phyloP scores from a whole-genome alignment of 2,113 vertebrate genomes.

The Progne subis region DNA sequence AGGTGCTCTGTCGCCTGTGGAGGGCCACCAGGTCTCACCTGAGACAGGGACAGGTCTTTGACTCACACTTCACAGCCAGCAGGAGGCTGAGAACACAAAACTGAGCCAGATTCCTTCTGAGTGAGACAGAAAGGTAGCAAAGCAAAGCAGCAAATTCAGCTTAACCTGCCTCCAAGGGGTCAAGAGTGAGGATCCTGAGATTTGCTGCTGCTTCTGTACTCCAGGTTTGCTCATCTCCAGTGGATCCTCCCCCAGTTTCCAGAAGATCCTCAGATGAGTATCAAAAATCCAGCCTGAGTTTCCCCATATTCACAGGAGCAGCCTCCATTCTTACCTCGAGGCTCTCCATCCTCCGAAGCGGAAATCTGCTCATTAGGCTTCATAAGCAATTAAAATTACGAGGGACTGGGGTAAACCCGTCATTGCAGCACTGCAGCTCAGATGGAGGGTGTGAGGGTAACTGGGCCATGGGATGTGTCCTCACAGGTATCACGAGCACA shows the following conservation, averaged over 20 bases:
- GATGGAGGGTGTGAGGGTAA: not conserved
- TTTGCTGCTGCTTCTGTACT: not conserved
- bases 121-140: not conserved
- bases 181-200: not conserved
- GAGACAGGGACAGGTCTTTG: not conserved
- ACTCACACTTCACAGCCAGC: not conserved
- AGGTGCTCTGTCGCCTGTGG: not conserved
- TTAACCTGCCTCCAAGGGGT: not conserved
- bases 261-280: not conserved
- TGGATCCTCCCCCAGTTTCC: not conserved
- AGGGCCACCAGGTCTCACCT: not conserved
- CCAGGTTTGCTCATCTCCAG: not conserved
- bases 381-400: not conserved
- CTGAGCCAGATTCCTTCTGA: not conserved
- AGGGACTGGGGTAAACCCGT: not conserved
- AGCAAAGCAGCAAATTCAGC: not conserved
- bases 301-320: not conserved
- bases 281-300: not conserved
- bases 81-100: not conserved
- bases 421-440: not conserved
- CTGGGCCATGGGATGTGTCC: not conserved
- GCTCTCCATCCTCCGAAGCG: not conserved
- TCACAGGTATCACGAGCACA: not conserved
- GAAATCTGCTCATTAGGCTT: not conserved
- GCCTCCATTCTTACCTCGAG: not conserved